Conservation (phyloP, 2,113 vertebrate species). For the Lophius piscatorius region DNA sequence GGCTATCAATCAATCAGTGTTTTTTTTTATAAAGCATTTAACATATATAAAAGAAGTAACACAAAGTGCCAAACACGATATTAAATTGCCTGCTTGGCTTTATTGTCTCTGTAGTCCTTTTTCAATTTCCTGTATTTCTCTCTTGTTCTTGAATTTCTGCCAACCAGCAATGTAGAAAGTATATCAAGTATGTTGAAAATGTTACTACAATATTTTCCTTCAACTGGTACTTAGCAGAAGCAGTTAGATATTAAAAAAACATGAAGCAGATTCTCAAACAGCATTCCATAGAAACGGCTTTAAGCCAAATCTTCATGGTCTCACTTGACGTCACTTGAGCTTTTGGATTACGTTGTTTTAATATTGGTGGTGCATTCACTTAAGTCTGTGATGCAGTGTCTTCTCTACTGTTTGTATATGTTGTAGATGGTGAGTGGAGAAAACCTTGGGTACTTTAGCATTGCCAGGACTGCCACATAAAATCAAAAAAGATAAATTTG, state of each 20-base stretch:
- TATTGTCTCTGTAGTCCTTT: background rate
- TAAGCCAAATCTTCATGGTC: background rate
- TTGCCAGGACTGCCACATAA: background rate
- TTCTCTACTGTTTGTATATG: no score
- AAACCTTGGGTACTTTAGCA: background rate
- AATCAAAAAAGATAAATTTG: background rate
- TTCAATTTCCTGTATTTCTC: background rate
- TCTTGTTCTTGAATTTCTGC: background rate
- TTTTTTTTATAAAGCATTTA: no score
- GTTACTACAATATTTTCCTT: conserved; percentile 22
- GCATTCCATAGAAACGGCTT: conserved; percentile 12
- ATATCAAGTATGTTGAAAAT: conserved; percentile 11
- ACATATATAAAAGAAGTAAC: no score
- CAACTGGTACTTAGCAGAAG: conserved; percentile 24
- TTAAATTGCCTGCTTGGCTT: background rate
- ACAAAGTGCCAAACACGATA: no score
- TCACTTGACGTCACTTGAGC: background rate
- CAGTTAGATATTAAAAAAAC: background rate
- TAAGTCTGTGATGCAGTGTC: no score
- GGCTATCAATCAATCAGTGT: no score
- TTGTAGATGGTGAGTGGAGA: background rate
- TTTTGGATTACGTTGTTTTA: no score
- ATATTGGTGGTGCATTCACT: no score
- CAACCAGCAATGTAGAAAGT: background rate
- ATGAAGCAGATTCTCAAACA: background rate